Conservation (phyloP, 2,113 vertebrate genomes). For the mouse (Mus musculus) region DNA sequence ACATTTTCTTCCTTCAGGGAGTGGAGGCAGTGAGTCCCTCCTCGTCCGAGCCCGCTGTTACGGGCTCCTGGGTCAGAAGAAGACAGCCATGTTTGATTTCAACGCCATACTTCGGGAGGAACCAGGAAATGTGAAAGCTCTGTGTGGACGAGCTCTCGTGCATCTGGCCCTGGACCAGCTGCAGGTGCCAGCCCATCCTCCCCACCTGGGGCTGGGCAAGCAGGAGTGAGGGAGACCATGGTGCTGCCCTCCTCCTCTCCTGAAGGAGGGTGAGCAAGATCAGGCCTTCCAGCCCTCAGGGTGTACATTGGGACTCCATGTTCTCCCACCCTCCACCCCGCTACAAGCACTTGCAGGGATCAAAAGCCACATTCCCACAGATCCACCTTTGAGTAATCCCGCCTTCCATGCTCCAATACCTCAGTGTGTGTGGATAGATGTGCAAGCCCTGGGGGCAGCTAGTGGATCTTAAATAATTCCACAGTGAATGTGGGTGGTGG, state of each 20-base stretch:
- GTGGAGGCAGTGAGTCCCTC: conserved; percentile 89
- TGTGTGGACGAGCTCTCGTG: conserved; percentile 93
- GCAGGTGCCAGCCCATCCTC: conserved; percentile 86
- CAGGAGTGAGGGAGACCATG: too few relatives aligned
- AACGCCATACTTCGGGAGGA: conserved; percentile 90
- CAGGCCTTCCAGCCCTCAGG: background rate
- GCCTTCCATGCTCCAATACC: background rate
- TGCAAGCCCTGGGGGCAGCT: background rate
- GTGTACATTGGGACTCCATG: fast-evolving
- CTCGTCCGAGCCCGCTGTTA: conserved; percentile 93
- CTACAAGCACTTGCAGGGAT: fast-evolving
- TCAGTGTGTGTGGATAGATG: fast-evolving
- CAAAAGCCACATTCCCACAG: background rate
- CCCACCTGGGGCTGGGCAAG: background rate
- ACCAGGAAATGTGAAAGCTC: conserved; percentile 88
- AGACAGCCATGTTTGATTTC: conserved; percentile 96
- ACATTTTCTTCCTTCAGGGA: conserved; percentile 84
- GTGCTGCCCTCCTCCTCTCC: background rate
- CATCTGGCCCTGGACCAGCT: conserved; percentile 92
- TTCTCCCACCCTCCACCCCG: background rate
- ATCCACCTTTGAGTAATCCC: background rate
- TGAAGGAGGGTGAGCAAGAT: background rate
- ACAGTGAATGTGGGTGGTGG: background rate
- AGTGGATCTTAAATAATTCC: background rate
- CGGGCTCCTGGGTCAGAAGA: conserved; percentile 91